Conservation (phyloP, 2,113 vertebrate genomes). For the Empidonax traillii region DNA sequence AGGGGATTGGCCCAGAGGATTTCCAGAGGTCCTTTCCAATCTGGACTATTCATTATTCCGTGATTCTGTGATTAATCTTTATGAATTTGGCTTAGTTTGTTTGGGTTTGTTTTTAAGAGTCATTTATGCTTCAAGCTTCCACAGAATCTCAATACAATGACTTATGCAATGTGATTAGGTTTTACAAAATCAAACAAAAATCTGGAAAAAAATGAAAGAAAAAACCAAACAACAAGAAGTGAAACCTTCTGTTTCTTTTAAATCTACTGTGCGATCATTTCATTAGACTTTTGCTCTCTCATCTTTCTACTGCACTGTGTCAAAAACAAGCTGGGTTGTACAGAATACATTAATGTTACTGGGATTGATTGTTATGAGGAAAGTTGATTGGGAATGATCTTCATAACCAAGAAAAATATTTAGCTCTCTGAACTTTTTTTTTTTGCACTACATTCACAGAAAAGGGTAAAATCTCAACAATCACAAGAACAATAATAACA, state of each 20-base stretch:
- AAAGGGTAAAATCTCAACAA: not conserved
- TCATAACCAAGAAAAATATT: not conserved
- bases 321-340: not conserved
- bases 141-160: not conserved
- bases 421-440: not conserved
- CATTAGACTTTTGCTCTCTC: not conserved
- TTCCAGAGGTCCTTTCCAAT: not conserved
- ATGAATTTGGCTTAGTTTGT: not conserved
- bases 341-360: not conserved
- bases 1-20: not conserved
- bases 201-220: accelerated
- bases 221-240: not conserved
- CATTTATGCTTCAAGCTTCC: not conserved
- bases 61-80: not conserved
- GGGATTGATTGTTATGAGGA: not conserved
- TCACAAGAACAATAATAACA: not conserved
- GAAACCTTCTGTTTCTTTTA: not conserved
- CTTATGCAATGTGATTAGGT: not conserved
- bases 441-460: not conserved
- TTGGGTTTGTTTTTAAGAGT: not conserved
- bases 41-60: not conserved
- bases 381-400: not conserved
- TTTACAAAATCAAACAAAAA: not conserved
- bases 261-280: not conserved
- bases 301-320: accelerated